These are phyloP conservation scores for Dendronephthya gigantea DNA, from an alignment of 64 coral and sea anemone species.

Conservation along the genomic window DNA sequence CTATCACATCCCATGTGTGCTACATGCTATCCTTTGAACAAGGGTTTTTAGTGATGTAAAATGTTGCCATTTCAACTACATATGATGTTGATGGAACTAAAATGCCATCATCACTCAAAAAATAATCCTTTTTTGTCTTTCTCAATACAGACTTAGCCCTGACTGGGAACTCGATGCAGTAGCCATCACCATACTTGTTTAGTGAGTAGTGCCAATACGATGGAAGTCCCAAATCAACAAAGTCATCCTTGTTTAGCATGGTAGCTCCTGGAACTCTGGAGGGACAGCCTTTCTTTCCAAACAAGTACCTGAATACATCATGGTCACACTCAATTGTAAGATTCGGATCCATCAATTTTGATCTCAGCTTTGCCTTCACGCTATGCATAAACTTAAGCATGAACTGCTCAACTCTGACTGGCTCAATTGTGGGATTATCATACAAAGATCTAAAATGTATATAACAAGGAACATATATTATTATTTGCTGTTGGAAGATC, in stretches of 20 bases:
- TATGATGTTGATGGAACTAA: neutral
- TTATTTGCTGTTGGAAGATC: too few species aligned
- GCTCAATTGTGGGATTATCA: neutral
- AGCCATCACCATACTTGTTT: neutral
- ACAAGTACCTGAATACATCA: neutral
- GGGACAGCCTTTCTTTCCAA: neutral
- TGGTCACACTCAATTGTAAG: neutral
- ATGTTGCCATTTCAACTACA: neutral
- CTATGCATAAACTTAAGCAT: neutral
- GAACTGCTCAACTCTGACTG: neutral
- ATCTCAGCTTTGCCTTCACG: neutral
- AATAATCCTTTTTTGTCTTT: constrained; percentile 3
- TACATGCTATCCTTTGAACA: constrained; percentile 6
- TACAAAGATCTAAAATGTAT: neutral
- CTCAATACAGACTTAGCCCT: neutral
- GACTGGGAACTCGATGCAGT: neutral
- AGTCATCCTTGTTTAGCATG: constrained; percentile 10
- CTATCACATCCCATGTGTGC: neutral
- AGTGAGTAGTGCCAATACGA: neutral
- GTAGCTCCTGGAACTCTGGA: neutral
- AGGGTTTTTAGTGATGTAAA: constrained; percentile 3
- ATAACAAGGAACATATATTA: neutral
- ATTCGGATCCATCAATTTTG: neutral
- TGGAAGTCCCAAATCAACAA: neutral
- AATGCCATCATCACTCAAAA: neutral